Conservation (phyloP, 2,113 vertebrate genomes). For the Anguilla rostrata region DNA sequence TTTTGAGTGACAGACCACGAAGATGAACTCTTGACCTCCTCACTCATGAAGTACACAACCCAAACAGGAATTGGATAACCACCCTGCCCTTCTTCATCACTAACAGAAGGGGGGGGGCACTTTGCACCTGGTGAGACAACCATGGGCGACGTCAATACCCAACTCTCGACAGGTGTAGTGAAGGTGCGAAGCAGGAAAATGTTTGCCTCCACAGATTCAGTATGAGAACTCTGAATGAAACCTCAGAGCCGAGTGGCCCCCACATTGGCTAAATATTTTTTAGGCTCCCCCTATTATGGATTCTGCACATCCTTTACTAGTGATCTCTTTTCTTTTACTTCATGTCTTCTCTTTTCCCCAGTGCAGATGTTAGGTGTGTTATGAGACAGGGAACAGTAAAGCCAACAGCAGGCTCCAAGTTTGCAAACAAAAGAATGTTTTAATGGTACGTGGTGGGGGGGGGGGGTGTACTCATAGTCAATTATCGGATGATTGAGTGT, state of each 20-base stretch:
- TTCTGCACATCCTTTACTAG: not conserved
- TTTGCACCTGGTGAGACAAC: not conserved
- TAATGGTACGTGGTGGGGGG: conserved; percentile 44
- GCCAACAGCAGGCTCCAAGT: conserved; percentile 42
- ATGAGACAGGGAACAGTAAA: conserved; percentile 47
- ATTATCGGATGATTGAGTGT: conserved; percentile 70
- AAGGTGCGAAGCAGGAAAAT: not conserved
- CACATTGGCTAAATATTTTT: not conserved
- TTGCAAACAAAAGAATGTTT: conserved; percentile 60
- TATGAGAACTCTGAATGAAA: not conserved
- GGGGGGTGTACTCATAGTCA: conserved; percentile 62
- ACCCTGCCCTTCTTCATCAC: not conserved
- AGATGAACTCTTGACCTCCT: not conserved
- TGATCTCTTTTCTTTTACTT: not conserved
- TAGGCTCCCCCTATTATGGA: not conserved
- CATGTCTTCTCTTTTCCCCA: not conserved
- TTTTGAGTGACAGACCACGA: not conserved
- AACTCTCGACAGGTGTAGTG: not conserved
- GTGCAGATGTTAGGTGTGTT: conserved; percentile 61
- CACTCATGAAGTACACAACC: not conserved
- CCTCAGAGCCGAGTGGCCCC: not conserved
- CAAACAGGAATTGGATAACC: too few species aligned
- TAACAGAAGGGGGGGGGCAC: not conserved
- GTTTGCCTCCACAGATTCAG: not conserved
- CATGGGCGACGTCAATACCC: not conserved